Base-by-base conservation (phyloP, 2,797 vertebrate genomes). In the Trichosurus vulpecula region DNA sequence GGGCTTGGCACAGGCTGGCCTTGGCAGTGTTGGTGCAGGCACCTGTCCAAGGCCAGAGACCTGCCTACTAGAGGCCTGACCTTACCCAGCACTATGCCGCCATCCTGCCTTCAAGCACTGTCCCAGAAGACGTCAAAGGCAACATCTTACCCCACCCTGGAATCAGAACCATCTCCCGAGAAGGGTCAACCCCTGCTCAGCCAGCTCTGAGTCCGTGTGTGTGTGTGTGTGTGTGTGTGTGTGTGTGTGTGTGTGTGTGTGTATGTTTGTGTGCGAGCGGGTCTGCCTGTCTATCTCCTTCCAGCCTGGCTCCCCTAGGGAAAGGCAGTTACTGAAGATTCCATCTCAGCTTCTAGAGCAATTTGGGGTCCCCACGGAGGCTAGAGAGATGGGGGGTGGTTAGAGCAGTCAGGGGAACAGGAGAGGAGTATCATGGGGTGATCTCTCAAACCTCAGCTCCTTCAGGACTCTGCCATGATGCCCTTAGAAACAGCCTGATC, bases 11-110 rank as follows among this genome's bases (percentile, higher is more conserved):
- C 74, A 13, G 93, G 66, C 58, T 90, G 29, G 74, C 93, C 93
- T 95, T 41, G 96, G 98, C 96, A 96, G 30, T 0, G 90, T 27
- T 30, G 13, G 2, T 19, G 6, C 1, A 1, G 74, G 74, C 74
- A 12, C 95, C 92, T 91, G 94, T 97, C 98, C 98, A 97, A 31
- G 96, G 55, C 94, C 91, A 90, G 95, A 96, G 97, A 96, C 95
- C 0, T 52, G 27, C 94, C 94, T 14, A 3, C 81, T 51, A 89
- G 91, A 95, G 91, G 27, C 51, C 91, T 57, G 95, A 96, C 97
- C 96, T 97, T 47, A 25, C 54, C 22, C 2, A 54, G 90, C 52
- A 51, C 35, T 8, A 47, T 90, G 93, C 94, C 92, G 91, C 96
- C 96, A 95, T 94, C 19, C n/a, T 81, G n/a, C n/a, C 19, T n/a